Conservation (phyloP, 2,113 vertebrate genomes). For the Leucoraja erinaceus region DNA sequence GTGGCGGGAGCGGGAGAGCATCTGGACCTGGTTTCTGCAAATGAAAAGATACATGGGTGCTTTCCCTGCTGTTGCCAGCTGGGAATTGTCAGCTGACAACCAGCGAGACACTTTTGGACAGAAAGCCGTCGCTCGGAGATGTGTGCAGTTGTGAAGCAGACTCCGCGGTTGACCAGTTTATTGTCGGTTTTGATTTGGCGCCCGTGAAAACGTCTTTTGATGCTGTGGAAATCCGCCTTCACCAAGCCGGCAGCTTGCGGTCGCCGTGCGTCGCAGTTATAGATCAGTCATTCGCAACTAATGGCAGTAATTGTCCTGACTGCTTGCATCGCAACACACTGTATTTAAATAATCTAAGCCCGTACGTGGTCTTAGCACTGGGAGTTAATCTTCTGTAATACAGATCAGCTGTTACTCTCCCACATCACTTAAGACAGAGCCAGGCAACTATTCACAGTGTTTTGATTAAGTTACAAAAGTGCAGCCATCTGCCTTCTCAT, state of each 20-base stretch:
- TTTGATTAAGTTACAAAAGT: constrained; percentile 62
- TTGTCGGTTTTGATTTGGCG: constrained; percentile 56
- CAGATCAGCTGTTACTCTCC: constrained; percentile 75
- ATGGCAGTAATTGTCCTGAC: constrained; percentile 71
- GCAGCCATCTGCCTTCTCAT: constrained; percentile 43
- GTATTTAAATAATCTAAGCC: constrained; percentile 70
- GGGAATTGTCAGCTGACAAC: constrained; percentile 77
- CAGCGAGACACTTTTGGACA: constrained; percentile 73
- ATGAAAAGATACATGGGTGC: constrained; percentile 63
- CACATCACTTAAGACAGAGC: constrained; percentile 63
- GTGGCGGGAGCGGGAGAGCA: constrained; percentile 55
- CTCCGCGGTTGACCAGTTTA: constrained; percentile 50
- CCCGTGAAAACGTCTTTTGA: constrained; percentile 73
- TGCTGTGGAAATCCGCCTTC: constrained; percentile 76
- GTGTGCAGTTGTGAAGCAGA: constrained; percentile 63
- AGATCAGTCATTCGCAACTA: constrained; percentile 69
- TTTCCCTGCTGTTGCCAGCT: constrained; percentile 55
- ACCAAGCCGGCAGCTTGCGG: constrained; percentile 63
- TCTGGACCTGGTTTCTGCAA: constrained; percentile 57
- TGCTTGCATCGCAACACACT: constrained; percentile 63
- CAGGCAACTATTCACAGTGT: constrained; percentile 57
- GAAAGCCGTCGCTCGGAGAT: constrained; percentile 65
- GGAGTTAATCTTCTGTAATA: constrained; percentile 72
- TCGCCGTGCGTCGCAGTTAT: constrained; percentile 71
- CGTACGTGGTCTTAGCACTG: constrained; percentile 61